Evolutionary conservation across 2,888 invertebrate genomes (phyloP), one percentile per base, ranked within the genome.

Genomic region (Diabrotica balteata): DNA sequence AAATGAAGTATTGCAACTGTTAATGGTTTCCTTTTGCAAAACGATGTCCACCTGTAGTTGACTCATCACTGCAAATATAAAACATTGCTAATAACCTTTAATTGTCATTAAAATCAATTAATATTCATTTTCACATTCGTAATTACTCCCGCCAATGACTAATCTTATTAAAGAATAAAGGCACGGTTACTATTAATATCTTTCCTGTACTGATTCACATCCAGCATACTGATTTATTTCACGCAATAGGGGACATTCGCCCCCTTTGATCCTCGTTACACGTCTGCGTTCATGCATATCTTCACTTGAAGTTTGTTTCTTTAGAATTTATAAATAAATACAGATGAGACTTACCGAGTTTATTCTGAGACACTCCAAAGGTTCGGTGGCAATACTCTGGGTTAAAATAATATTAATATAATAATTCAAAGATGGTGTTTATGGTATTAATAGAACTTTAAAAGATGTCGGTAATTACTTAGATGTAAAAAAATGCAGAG

Each of bases 321-420:
- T 61, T 62, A 46, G 54, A 66, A 66, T 66, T 52, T 67, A 63
- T 66, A 70, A 70, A 70, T 66, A 70, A 67, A 66, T 68, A 68
- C 67, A 66, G 60, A 58, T 55, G 47, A 55, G 55, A 54, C 46
- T 7, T 44, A 59, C 51, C 43, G 17, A 7, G 53, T 54, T 54
- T 54, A 43, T 54, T 54, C 54, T 54, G 43, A 45, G 44, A 57
- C 9, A 17, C 17, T 57, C 45, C 17, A 57, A 45, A 57, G 55
- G 17, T 44, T 55, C 43, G 8, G 8, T 17, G 44, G 17, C 44
- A 57, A 57, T 57, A 45, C 17, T 45, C 2, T 7, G 7, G 55
- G 55, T 9, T 57, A 57, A 8, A 45, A 57, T 57, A 57, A 57
- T 57, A 57, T 57, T 57, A 57, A 57, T 57, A 17, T 44, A 57